These are phyloP conservation scores for Pherbina coryleti DNA, from an alignment of 2,888 invertebrate genomes.

Conservation along the genomic window DNA sequence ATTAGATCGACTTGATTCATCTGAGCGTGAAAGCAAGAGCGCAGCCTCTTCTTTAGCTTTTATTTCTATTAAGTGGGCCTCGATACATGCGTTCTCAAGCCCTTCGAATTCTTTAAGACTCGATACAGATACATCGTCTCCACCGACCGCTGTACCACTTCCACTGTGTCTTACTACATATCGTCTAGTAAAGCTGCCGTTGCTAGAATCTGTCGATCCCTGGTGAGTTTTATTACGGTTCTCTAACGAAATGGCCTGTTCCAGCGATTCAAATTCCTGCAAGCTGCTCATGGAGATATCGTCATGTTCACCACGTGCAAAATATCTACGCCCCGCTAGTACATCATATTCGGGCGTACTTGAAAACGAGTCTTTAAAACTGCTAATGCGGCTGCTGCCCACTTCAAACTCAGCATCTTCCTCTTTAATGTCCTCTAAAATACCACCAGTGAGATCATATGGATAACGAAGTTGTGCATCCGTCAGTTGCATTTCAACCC, in stretches of 20 bases:
- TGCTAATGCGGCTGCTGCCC: slow-evolving; percentile 79
- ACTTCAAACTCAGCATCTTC: slow-evolving; percentile 92
- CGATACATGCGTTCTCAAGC: slow-evolving; percentile 87
- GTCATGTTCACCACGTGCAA: slow-evolving; percentile 85
- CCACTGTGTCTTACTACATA: slow-evolving; percentile 80
- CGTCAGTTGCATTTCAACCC: slow-evolving; percentile 90
- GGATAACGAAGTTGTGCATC: slow-evolving; percentile 76
- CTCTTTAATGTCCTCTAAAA: slow-evolving; percentile 91
- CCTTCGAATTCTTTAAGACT: slow-evolving; percentile 95
- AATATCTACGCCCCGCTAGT: slow-evolving; percentile 81
- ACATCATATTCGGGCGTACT: slow-evolving; percentile 94
- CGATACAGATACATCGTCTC: slow-evolving; percentile 87
- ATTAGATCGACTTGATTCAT: slow-evolving; percentile 69
- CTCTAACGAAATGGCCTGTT: slow-evolving; percentile 85
- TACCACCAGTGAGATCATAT: slow-evolving; percentile 85
- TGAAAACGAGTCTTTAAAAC: slow-evolving; percentile 88
- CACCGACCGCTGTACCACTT: slow-evolving; percentile 68
- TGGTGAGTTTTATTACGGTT: slow-evolving; percentile 76
- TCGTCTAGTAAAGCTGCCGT: slow-evolving; percentile 83
- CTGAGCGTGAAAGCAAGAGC: slow-evolving; percentile 73
- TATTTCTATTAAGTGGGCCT: slow-evolving; percentile 85
- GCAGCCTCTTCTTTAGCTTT: slow-evolving; percentile 89
- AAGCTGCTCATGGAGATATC: slow-evolving; percentile 92
- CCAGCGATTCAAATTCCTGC: slow-evolving; percentile 94
- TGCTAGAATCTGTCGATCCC: slow-evolving; percentile 88